These are phyloP conservation scores for Engystomops pustulosus DNA, from an alignment of 2,113 vertebrate genomes.

Conservation along the genomic window DNA sequence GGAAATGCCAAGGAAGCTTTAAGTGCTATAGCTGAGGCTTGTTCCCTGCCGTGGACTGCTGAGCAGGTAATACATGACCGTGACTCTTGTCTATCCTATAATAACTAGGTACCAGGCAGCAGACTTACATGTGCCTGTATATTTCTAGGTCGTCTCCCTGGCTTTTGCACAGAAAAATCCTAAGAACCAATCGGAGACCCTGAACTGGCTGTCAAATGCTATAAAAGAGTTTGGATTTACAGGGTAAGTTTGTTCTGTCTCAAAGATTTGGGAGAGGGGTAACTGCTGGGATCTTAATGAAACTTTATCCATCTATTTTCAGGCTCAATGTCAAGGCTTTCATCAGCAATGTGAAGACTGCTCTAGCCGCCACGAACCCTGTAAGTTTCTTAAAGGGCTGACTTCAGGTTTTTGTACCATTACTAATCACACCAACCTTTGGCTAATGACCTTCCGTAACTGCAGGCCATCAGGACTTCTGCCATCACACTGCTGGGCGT, in stretches of 20 bases:
- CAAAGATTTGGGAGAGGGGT: neutral
- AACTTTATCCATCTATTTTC: neutral
- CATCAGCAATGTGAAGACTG: conserved; percentile 96
- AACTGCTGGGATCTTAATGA: neutral
- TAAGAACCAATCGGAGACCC: conserved; percentile 95
- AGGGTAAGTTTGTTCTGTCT: conserved; percentile 89
- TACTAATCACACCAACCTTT: too few species aligned
- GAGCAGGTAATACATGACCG: conserved; percentile 82
- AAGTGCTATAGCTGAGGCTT: conserved; percentile 89
- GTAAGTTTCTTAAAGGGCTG: conserved; percentile 75
- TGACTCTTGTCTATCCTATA: neutral
- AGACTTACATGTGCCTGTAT: neutral
- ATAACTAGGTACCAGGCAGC: neutral
- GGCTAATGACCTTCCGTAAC: neutral
- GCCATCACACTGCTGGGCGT: conserved; percentile 93
- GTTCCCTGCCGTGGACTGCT: conserved; percentile 92
- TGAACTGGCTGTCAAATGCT: conserved; percentile 94
- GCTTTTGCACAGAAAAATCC: conserved; percentile 98
- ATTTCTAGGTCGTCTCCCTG: conserved; percentile 86
- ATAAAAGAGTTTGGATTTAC: conserved; percentile 98
- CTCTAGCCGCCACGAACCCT: conserved; percentile 95
- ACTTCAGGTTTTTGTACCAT: too few species aligned
- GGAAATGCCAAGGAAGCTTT: conserved; percentile 92
- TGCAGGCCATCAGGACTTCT: conserved; percentile 88
- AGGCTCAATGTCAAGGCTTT: conserved; percentile 97